These are phyloP conservation scores for Gortyna flavago DNA, from an alignment of 2,888 invertebrate species.

Conservation along the genomic window DNA sequence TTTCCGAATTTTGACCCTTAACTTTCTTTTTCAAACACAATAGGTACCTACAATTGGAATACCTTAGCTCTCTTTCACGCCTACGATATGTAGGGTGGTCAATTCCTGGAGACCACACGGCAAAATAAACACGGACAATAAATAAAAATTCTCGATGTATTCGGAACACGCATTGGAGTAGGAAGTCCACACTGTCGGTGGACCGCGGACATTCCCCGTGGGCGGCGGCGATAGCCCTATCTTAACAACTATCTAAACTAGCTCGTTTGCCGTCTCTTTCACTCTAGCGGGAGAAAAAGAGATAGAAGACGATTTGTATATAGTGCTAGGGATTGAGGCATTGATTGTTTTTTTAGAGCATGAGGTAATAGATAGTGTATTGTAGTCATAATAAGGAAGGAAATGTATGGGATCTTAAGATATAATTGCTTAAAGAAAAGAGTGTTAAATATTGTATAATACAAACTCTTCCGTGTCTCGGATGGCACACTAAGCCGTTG, in stretches of 20 bases:
- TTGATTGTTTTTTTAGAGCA: slow-evolving; percentile 50
- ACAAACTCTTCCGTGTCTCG: background rate
- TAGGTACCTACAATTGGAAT: background rate
- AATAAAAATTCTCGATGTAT: slow-evolving; percentile 55
- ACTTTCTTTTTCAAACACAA: background rate
- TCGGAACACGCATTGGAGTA: slow-evolving; percentile 62
- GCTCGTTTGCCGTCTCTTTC: slow-evolving; percentile 58
- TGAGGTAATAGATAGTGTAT: slow-evolving; percentile 7
- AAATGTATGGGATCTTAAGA: background rate
- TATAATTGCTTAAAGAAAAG: background rate
- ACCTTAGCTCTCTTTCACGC: background rate
- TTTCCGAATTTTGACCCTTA: background rate
- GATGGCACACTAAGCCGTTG: background rate
- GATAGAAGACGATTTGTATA: slow-evolving; percentile 55
- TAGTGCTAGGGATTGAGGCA: slow-evolving; percentile 50
- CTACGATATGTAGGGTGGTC: background rate
- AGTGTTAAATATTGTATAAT: background rate
- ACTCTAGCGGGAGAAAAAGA: slow-evolving; percentile 23
- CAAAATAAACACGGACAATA: slow-evolving; percentile 46
- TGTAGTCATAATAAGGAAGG: background rate
- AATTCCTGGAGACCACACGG: slow-evolving; percentile 40
- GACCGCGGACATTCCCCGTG: slow-evolving; percentile 71
- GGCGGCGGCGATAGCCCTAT: slow-evolving; percentile 76
- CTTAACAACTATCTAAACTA: slow-evolving; percentile 76
- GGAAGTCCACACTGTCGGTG: slow-evolving; percentile 71